Evolutionary conservation across 2,113 vertebrate species (phyloP).

Genomic region (Semnornis frantzii): DNA sequence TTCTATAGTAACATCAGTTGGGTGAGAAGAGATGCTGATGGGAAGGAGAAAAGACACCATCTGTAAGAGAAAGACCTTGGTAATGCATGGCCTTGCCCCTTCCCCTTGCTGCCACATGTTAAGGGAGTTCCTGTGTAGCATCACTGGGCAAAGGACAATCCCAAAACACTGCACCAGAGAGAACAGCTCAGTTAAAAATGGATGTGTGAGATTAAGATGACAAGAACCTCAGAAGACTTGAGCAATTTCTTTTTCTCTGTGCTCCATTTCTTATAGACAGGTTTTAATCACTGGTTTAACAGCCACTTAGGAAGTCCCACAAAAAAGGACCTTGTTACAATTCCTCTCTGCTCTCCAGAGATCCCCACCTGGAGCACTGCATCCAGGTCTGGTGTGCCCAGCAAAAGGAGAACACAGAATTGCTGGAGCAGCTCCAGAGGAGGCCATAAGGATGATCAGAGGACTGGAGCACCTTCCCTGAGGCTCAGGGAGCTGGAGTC

Average conservation of each 20-base stretch:
- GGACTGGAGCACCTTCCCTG: too few relatives aligned
- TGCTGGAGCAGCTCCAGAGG: too few relatives aligned
- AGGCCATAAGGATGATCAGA: too few relatives aligned
- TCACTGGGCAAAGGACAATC: background rate
- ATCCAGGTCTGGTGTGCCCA: too few relatives aligned
- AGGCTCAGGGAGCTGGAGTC: too few relatives aligned
- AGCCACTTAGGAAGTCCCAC: background rate
- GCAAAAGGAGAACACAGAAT: too few relatives aligned
- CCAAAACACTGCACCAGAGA: background rate
- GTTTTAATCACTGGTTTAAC: background rate
- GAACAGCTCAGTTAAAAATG: background rate
- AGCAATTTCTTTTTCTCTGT: background rate
- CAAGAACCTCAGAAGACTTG: background rate
- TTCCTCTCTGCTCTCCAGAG: too few relatives aligned
- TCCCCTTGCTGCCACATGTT: background rate
- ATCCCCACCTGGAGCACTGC: too few relatives aligned
- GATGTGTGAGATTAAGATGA: background rate
- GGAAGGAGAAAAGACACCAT: background rate
- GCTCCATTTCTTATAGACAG: background rate
- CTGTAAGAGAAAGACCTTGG: background rate
- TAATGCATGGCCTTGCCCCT: rapidly evolving
- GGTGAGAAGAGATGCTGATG: background rate
- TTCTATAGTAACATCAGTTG: background rate
- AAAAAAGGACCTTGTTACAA: background rate
- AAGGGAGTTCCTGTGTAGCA: background rate